Evolutionary conservation across 2,113 vertebrate genomes (phyloP).

Genomic region (Rhineura floridana): DNA sequence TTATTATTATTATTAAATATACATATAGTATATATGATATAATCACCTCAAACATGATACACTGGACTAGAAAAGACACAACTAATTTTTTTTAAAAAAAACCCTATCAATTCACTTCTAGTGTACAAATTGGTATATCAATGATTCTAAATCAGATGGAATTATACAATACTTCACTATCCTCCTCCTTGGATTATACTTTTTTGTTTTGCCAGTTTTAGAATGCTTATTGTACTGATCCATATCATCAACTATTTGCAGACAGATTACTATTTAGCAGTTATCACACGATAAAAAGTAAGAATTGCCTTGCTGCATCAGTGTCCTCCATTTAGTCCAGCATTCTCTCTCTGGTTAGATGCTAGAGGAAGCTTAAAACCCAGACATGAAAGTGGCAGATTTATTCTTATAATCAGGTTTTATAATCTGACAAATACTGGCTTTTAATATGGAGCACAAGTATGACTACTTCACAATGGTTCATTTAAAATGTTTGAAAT

Average conservation of each 20-base stretch:
- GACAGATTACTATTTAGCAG: background rate
- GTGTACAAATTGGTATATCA: background rate
- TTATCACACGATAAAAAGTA: background rate
- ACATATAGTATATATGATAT: slow-evolving; percentile 35
- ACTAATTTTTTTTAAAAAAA: background rate
- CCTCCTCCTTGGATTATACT: background rate
- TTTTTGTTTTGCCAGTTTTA: background rate
- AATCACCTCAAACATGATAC: no score
- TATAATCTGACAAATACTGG: background rate
- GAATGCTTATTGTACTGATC: background rate
- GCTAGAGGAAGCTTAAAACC: background rate
- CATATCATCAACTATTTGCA: background rate
- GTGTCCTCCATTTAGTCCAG: background rate
- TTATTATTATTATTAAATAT: no score
- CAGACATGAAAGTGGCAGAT: background rate
- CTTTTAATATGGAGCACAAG: background rate
- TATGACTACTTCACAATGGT: background rate
- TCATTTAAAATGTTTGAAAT: background rate
- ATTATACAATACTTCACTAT: background rate
- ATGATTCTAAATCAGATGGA: background rate
- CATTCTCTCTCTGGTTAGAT: background rate
- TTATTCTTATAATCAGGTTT: background rate
- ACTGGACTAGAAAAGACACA: background rate
- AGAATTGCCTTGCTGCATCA: background rate
- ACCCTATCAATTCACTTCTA: background rate